Percentiles rank a stretch among this genome's conserved stretches.
Conservation (phyloP, 2,113 vertebrate genomes). For the Ornithorhynchus anatinus region DNA sequence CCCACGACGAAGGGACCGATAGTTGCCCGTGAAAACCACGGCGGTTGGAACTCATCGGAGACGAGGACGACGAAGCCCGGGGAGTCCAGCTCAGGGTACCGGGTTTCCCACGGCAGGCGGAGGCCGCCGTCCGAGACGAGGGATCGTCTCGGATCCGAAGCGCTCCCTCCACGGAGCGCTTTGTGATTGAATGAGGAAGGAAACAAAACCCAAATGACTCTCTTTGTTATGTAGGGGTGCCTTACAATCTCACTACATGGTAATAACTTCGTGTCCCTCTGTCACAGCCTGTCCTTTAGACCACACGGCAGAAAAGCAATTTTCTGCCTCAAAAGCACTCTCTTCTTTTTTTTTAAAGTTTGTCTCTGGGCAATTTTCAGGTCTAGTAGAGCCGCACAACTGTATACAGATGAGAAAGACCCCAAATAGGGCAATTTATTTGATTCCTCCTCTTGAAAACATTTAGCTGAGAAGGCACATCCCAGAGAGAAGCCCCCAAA, state of each 20-base stretch:
- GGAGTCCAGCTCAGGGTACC: no score
- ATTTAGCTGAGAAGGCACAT: slow-evolving; percentile 80
- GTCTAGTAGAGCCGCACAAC: slow-evolving; percentile 79
- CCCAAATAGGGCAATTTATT: slow-evolving; percentile 81
- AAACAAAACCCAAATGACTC: slow-evolving; percentile 59
- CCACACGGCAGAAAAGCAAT: slow-evolving; percentile 77
- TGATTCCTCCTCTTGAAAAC: slow-evolving; percentile 77
- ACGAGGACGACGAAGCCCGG: no score
- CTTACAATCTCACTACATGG: slow-evolving; percentile 59
- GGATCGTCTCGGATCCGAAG: no score
- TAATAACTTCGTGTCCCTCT: slow-evolving; percentile 75
- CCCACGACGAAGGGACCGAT: slow-evolving; percentile 51
- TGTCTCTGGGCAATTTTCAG: slow-evolving; percentile 82
- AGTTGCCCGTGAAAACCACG: slow-evolving; percentile 40
- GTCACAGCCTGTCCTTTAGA: slow-evolving; percentile 76
- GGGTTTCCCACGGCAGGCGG: no score
- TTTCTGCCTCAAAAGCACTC: slow-evolving; percentile 82
- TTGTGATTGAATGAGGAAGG: slow-evolving; percentile 48
- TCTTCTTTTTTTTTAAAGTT: slow-evolving; percentile 79
- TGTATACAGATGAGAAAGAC: slow-evolving; percentile 78
- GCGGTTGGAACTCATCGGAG: neutral
- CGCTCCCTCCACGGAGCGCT: slow-evolving; percentile 21
- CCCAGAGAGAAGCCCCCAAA: slow-evolving; percentile 68
- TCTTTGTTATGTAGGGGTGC: slow-evolving; percentile 66
- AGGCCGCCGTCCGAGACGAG: no score